Percentiles rank a stretch among this genome's conserved stretches.
Evolutionary conservation across 2,888 invertebrate species (phyloP).

Genomic region (Schrankia costaestrigalis): DNA sequence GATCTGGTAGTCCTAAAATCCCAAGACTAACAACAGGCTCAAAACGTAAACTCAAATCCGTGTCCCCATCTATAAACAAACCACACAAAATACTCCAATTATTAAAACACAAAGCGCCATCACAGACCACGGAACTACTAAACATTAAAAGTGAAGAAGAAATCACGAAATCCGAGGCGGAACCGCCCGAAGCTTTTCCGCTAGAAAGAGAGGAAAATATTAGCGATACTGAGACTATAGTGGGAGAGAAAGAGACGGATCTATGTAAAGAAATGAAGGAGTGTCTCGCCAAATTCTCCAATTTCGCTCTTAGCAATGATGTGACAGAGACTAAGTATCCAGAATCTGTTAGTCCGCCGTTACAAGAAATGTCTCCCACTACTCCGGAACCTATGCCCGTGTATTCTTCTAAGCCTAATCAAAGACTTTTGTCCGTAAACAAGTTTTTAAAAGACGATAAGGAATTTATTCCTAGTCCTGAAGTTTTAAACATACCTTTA

Average conservation of each 20-base stretch:
- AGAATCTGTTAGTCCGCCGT: constrained; percentile 66
- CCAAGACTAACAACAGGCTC: constrained; percentile 50
- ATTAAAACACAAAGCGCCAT: constrained; percentile 56
- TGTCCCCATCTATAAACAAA: constrained; percentile 43
- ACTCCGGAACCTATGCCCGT: constrained; percentile 56
- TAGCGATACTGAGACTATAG: constrained; percentile 56
- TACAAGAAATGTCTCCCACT: constrained; percentile 70
- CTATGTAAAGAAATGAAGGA: constrained; percentile 63
- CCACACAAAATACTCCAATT: constrained; percentile 63
- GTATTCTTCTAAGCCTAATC: constrained; percentile 56
- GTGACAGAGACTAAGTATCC: constrained; percentile 43
- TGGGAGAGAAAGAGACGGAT: constrained; percentile 37
- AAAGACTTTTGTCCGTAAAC: constrained; percentile 53
- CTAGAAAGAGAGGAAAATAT: constrained; percentile 55
- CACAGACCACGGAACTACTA: constrained; percentile 34
- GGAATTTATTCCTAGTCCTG: constrained; percentile 43
- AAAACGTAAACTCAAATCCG: constrained; percentile 59
- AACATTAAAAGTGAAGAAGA: constrained; percentile 39
- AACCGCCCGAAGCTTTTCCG: constrained; percentile 65
- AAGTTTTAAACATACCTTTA: constrained; percentile 51
- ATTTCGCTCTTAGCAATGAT: constrained; percentile 52
- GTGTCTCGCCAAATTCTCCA: constrained; percentile 65
- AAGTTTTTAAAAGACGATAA: constrained; percentile 50
- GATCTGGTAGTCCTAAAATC: constrained; percentile 47
- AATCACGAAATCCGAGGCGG: constrained; percentile 41